A percentile compares a stretch with the other conserved stretches of the same genome.
Evolutionary conservation across 2,888 invertebrate species (phyloP).

Genomic region (Parnassius orleans): DNA sequence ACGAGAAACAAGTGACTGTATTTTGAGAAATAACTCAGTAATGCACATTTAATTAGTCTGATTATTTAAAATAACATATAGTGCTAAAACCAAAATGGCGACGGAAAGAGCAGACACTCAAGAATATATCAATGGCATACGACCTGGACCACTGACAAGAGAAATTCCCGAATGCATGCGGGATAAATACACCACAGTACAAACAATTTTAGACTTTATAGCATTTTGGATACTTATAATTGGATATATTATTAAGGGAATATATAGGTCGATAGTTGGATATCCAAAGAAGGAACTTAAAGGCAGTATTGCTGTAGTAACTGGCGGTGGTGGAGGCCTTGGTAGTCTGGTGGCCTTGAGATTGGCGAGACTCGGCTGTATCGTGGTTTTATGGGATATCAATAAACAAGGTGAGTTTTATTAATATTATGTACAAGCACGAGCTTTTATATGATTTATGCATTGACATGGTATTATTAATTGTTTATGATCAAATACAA

Average conservation of each 20-base stretch:
- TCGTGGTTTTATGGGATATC: slow-evolving; percentile 94
- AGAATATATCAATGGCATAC: slow-evolving; percentile 68
- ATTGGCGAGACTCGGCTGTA: slow-evolving; percentile 88
- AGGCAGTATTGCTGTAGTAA: slow-evolving; percentile 91
- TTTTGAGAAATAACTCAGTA: slow-evolving; percentile 17
- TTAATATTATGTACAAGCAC: slow-evolving; percentile 13
- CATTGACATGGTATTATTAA: slow-evolving; percentile 7
- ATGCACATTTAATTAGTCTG: slow-evolving; percentile 25
- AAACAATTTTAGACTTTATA: slow-evolving; percentile 79
- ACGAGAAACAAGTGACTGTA: slow-evolving; percentile 10
- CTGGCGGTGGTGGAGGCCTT: slow-evolving; percentile 93
- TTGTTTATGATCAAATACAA: neutral
- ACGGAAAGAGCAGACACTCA: slow-evolving; percentile 63
- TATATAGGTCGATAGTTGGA: slow-evolving; percentile 83
- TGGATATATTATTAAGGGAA: slow-evolving; percentile 76
- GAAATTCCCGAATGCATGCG: slow-evolving; percentile 76
- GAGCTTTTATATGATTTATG: slow-evolving; percentile 1
- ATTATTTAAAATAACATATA: slow-evolving; percentile 26
- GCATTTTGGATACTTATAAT: slow-evolving; percentile 74
- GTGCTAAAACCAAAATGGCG: slow-evolving; percentile 45
- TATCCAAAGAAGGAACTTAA: slow-evolving; percentile 84
- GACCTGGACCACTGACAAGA: slow-evolving; percentile 67
- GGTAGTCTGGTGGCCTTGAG: slow-evolving; percentile 89
- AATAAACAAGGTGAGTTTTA: slow-evolving; percentile 86
- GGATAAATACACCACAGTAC: slow-evolving; percentile 74